A percentile compares a stretch with the other conserved stretches of the same genome.
Conservation (phyloP, 2,797 vertebrate species). For the Enteromius argenteus region DNA sequence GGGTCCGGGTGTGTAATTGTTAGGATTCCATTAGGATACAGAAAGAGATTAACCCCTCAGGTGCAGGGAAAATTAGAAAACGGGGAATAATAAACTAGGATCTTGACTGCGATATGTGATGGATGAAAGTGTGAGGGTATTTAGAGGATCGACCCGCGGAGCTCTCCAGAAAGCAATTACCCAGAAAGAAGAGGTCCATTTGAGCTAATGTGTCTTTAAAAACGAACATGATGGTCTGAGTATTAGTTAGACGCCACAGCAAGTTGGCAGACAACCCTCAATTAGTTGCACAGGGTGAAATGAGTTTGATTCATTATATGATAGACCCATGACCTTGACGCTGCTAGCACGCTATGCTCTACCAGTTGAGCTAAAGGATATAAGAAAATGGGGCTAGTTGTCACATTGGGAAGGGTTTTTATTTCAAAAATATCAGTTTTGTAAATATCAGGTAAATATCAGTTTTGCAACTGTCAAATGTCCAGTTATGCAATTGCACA, state of each 20-base stretch:
- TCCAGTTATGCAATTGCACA: background rate
- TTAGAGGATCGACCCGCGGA: background rate
- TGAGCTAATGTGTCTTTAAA: slow-evolving; percentile 26
- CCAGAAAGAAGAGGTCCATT: slow-evolving; percentile 25
- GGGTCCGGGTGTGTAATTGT: slow-evolving; percentile 35
- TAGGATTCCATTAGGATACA: slow-evolving; percentile 36
- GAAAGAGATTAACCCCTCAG: slow-evolving; percentile 53
- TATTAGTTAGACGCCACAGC: background rate
- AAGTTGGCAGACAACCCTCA: slow-evolving; percentile 5
- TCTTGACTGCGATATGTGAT: slow-evolving; percentile 34
- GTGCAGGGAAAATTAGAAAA: slow-evolving; percentile 45
- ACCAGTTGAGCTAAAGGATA: background rate
- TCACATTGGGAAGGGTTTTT: background rate
- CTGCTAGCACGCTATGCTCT: background rate
- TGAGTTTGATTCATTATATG: slow-evolving; percentile 10
- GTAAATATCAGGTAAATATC: background rate
- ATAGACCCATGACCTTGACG: background rate
- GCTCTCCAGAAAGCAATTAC: slow-evolving; percentile 42
- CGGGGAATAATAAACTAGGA: slow-evolving; percentile 35
- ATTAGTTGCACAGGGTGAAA: background rate
- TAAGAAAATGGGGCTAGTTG: background rate
- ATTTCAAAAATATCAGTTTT: background rate
- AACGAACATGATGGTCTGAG: background rate
- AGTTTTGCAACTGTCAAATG: background rate
- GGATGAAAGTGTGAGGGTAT: slow-evolving; percentile 38